Percentiles rank a stretch among this genome's conserved stretches.
Evolutionary conservation across 2,888 invertebrate species (phyloP).

Genomic region (Arge pagana): DNA sequence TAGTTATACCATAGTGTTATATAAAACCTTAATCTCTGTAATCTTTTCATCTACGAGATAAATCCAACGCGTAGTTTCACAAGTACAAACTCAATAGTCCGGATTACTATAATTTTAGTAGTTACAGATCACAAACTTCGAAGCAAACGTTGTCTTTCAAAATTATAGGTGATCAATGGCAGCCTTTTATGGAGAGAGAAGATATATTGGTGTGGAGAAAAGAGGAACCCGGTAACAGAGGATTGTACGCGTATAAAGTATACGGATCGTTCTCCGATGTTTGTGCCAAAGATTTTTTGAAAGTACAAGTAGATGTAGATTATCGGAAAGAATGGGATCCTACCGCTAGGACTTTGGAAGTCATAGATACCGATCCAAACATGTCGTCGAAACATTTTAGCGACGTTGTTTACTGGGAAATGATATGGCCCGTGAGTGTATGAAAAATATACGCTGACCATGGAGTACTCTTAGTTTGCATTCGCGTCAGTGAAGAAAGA

Average conservation of each 20-base stretch:
- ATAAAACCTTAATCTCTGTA: no score
- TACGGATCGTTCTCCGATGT: conserved; percentile 83
- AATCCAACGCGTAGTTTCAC: no score
- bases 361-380: conserved; percentile 70
- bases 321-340: conserved; percentile 82
- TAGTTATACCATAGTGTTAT: no score
- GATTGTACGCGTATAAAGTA: conserved; percentile 83
- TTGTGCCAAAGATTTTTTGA: conserved; percentile 76
- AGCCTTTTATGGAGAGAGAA: conserved; percentile 77
- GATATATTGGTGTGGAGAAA: conserved; percentile 83
- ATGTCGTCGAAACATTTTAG: conserved; percentile 60
- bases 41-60: no score
- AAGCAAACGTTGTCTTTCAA: no score
- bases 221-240: conserved; percentile 66
- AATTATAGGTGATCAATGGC: conserved; percentile 66
- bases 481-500: conserved; percentile 21
- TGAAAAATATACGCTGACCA: neutral
- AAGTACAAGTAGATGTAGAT: conserved; percentile 79
- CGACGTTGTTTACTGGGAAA: conserved; percentile 86
- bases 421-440: conserved; percentile 79
- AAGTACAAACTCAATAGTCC: no score
- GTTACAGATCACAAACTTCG: no score
- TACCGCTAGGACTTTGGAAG: conserved; percentile 72
- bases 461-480: conserved; percentile 1
- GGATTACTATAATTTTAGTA: no score